Conservation (phyloP, 2,888 invertebrate genomes). For the Caenorhabditis afra region DNA sequence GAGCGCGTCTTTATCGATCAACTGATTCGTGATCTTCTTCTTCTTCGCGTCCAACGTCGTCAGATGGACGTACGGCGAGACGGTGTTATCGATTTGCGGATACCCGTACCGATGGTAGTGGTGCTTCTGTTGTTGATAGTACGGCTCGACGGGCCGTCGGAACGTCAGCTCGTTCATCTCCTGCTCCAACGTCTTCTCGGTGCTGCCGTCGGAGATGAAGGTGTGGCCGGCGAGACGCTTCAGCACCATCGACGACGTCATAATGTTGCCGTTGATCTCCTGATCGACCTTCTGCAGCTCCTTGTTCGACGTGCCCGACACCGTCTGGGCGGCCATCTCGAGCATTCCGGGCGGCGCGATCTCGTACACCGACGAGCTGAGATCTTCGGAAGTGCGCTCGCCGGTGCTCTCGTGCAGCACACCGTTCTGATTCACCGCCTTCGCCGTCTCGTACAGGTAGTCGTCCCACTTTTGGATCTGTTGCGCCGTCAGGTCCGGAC, state of each 20-base stretch:
- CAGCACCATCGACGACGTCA: constrained; percentile 69
- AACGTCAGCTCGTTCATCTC: constrained; percentile 74
- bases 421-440: constrained; percentile 48
- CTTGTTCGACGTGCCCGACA: constrained; percentile 66
- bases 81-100: constrained; percentile 65
- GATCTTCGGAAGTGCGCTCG: constrained; percentile 44
- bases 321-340: constrained; percentile 66
- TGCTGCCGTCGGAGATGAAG: constrained; percentile 49
- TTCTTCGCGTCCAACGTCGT: constrained; percentile 63
- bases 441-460: constrained; percentile 67
- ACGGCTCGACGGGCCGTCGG: constrained; percentile 47
- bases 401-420: constrained; percentile 38
- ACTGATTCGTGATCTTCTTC: constrained; percentile 52
- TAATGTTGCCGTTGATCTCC: constrained; percentile 67
- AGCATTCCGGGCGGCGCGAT: constrained; percentile 67
- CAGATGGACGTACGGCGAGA: constrained; percentile 61
- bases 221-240: constrained; percentile 52
- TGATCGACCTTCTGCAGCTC: constrained; percentile 69
- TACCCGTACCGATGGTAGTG: constrained; percentile 68
- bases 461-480: constrained; percentile 75
- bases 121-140: too few species aligned
- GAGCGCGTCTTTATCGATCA: constrained; percentile 59
- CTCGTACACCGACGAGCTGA: constrained; percentile 69
- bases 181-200: constrained; percentile 64
- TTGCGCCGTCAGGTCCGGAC: constrained; percentile 73